Percentiles rank a stretch among this genome's conserved stretches.
These are phyloP conservation scores for Anser cygnoides DNA, from an alignment of 2,113 vertebrate species.

Conservation along the genomic window DNA sequence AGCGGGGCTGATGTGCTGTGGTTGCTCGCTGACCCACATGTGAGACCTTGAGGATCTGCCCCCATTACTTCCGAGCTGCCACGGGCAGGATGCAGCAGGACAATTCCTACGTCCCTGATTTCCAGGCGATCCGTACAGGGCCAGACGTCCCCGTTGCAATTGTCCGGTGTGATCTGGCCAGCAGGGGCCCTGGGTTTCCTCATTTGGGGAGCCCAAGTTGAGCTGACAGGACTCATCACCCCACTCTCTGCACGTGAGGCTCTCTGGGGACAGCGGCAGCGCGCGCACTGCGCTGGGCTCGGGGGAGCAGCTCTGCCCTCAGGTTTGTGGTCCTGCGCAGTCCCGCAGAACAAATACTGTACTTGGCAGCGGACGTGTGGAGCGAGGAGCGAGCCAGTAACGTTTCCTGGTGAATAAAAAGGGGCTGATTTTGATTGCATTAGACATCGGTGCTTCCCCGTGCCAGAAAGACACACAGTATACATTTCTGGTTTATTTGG, in stretches of 20 bases:
- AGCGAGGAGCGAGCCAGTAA: conserved; percentile 11
- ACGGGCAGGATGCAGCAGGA: accelerated
- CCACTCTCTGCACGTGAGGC: neutral
- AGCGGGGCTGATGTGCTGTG: neutral
- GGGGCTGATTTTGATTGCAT: conserved; percentile 31
- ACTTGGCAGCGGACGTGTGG: neutral
- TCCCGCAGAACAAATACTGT: conserved; percentile 10
- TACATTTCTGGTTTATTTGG: conserved; percentile 36
- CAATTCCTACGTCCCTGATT: neutral
- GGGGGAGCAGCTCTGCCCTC: neutral
- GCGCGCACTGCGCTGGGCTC: accelerated
- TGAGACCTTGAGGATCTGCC: neutral
- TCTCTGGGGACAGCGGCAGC: neutral
- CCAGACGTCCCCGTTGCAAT: neutral
- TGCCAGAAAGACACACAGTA: conserved; percentile 15
- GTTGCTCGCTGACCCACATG: neutral
- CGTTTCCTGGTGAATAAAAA: conserved; percentile 34
- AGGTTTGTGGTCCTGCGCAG: neutral
- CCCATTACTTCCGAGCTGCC: neutral
- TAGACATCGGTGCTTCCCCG: conserved; percentile 20
- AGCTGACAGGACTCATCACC: neutral
- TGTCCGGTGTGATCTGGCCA: neutral
- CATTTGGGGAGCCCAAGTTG: neutral
- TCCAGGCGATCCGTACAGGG: neutral
- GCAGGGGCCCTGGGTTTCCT: neutral